Evolutionary conservation across 2,888 invertebrate species (phyloP).

Genomic region (Sphecodes monilicornis): DNA sequence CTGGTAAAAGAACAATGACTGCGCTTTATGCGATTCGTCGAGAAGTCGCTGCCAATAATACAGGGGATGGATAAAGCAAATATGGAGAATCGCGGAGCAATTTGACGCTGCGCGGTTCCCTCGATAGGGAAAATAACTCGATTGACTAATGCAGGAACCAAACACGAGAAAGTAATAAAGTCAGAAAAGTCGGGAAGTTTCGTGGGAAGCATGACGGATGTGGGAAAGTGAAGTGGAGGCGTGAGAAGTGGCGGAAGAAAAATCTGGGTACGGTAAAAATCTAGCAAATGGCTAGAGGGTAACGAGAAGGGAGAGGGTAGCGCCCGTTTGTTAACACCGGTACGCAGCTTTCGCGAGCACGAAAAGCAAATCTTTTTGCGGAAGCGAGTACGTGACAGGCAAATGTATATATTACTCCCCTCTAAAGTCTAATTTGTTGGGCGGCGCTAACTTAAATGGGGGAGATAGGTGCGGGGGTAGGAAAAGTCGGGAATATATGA

Average conservation of each 20-base stretch:
- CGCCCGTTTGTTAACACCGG: slow-evolving; percentile 38
- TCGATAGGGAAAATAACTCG: slow-evolving; percentile 23
- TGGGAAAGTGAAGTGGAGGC: not conserved
- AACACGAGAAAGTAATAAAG: slow-evolving; percentile 30
- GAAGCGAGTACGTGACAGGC: slow-evolving; percentile 62
- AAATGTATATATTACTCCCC: slow-evolving; percentile 65
- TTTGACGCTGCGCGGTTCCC: not conserved
- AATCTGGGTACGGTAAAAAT: slow-evolving; percentile 43
- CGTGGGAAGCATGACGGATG: not conserved
- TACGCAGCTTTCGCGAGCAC: slow-evolving; percentile 37
- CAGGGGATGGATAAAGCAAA: not conserved
- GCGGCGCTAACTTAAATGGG: slow-evolving; percentile 24
- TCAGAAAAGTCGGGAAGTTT: not conserved
- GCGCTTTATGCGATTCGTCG: not conserved
- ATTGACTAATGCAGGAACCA: slow-evolving; percentile 27
- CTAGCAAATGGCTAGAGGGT: slow-evolving; percentile 29
- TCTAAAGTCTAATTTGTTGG: slow-evolving; percentile 66
- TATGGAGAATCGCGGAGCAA: not conserved
- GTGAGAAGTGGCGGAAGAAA: slow-evolving; percentile 26
- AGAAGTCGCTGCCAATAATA: not conserved
- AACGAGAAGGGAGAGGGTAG: slow-evolving; percentile 3
- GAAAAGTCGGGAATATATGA: slow-evolving; percentile 12
- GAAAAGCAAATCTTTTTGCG: slow-evolving; percentile 62
- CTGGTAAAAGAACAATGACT: not conserved
- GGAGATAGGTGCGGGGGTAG: slow-evolving; percentile 28